Base-by-base conservation (phyloP, 1,140 invertebrate species). In the Lasioglossum baleicum region DNA sequence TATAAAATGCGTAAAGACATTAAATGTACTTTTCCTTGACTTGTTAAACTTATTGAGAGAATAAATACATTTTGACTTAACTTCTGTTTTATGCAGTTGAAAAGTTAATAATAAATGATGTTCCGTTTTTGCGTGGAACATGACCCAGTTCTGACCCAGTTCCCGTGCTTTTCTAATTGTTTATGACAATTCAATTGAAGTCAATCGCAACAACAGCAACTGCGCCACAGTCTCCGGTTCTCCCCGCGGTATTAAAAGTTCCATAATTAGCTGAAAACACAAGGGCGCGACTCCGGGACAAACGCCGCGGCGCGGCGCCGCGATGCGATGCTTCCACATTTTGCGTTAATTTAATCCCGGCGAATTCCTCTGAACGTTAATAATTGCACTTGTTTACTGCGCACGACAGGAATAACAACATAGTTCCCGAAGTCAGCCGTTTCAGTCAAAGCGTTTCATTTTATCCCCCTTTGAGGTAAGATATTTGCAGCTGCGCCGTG, bases 401-500 rank as follows among this genome's bases (percentile, higher is more conserved):
- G 26, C 53, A 58, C 22, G 22, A 20, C 20, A n/a, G 61, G 31
- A 67, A 53, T 26, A 56, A 67, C 63, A 75, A 67, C 51, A n/a
- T 67, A 22, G 66, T 75, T 75, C 42, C 40, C 73, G 8, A 75
- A 67, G 26, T 22, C 26, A 26, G 17, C 63, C 35, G 40, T 35
- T 7, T 42, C 64, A 15, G 56, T 35, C 40, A 42, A 44, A 31
- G 35, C 48, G 42, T 75, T 75, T 42, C 40, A 67, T 75, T 67
- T 75, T 56, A 75, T 67, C 42, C 53, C 42, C 53, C 61, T 67
- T 67, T 75, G 63, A 75, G 42, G 35, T 35, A 60, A 42, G 48
- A 75, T 56, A 42, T 67, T 75, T 10, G n/a, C 22, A 40, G 61
- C 61, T 7, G 22, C 7, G 17, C 20, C 35, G 6, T 48, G 42